These are phyloP conservation scores for Channa maculata DNA, from an alignment of 2,113 vertebrate genomes.

Conservation along the genomic window DNA sequence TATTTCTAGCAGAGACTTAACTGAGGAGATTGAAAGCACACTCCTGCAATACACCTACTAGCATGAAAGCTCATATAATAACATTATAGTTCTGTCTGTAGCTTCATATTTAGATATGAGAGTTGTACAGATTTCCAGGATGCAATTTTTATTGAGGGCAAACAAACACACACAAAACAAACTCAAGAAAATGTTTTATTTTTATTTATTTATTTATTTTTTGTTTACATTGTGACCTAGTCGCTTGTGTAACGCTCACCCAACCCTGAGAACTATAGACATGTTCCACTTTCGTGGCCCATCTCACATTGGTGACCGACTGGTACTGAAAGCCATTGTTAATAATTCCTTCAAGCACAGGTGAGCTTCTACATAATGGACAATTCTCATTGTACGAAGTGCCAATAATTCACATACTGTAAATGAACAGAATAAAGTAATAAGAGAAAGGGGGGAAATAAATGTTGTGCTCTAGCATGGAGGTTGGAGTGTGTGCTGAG, in stretches of 20 bases:
- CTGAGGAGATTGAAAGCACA: too few species aligned
- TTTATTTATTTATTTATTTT: neutral
- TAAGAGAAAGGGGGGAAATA: neutral
- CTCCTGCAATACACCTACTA: too few species aligned
- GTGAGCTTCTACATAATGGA: constrained; percentile 63
- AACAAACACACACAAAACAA: too few species aligned
- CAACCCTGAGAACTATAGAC: constrained; percentile 92
- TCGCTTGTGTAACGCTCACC: constrained; percentile 91
- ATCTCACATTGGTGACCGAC: constrained; percentile 93
- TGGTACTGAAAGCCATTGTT: constrained; percentile 95
- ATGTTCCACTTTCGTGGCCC: constrained; percentile 99
- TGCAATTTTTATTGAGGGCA: too few species aligned
- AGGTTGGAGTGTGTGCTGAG: constrained; percentile 95
- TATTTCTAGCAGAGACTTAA: too few species aligned
- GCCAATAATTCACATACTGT: neutral
- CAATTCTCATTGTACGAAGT: neutral
- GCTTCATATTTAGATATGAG: neutral
- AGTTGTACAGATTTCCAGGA: neutral
- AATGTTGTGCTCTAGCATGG: constrained; percentile 87
- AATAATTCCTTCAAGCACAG: constrained; percentile 97
- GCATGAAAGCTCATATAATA: too few species aligned
- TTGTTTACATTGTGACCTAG: constrained; percentile 66
- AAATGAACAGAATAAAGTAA: neutral
- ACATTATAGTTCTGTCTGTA: too few species aligned
- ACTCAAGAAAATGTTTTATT: too few species aligned